These are phyloP conservation scores for Epinephelus awoara DNA, from an alignment of 2,797 vertebrate genomes.

Conservation along the genomic window DNA sequence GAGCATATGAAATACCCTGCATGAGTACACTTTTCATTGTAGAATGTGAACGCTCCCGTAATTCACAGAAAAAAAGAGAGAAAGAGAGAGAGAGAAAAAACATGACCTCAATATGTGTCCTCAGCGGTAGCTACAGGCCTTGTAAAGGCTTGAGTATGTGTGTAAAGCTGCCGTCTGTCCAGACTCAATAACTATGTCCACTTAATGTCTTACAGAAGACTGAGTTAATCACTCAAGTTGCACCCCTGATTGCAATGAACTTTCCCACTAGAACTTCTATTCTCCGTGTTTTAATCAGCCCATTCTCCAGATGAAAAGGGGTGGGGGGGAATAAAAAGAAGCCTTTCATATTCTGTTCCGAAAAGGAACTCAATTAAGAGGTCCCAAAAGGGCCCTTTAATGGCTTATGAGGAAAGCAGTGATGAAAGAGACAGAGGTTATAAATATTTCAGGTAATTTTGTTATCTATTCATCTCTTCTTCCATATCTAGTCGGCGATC, in stretches of 20 bases:
- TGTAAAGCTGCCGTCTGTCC: slow-evolving; percentile 25
- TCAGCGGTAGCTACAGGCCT: neutral
- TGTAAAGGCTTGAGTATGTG: slow-evolving; percentile 5
- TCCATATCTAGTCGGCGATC: slow-evolving; percentile 69
- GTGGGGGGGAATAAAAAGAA: slow-evolving; percentile 65
- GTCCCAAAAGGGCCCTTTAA: slow-evolving; percentile 82
- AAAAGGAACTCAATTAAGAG: slow-evolving; percentile 86
- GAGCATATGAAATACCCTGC: neutral
- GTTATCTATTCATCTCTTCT: slow-evolving; percentile 80
- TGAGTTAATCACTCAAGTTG: slow-evolving; percentile 63
- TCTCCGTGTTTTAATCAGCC: slow-evolving; percentile 76
- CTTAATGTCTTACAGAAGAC: slow-evolving; percentile 62
- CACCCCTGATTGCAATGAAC: slow-evolving; percentile 71
- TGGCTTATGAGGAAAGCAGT: slow-evolving; percentile 79
- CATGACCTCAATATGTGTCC: slow-evolving; percentile 1
- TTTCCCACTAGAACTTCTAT: slow-evolving; percentile 71
- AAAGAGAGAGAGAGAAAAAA: too few relatives aligned
- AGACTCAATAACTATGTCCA: slow-evolving; percentile 50
- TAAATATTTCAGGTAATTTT: slow-evolving; percentile 88
- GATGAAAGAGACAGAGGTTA: slow-evolving; percentile 84
- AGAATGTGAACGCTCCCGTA: neutral
- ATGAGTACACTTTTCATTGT: neutral
- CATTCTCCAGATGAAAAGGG: slow-evolving; percentile 76
- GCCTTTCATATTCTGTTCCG: slow-evolving; percentile 82
- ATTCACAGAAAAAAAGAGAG: neutral